Conservation (phyloP, 1,140 invertebrate species). For the Drosophila punjabiensis region DNA sequence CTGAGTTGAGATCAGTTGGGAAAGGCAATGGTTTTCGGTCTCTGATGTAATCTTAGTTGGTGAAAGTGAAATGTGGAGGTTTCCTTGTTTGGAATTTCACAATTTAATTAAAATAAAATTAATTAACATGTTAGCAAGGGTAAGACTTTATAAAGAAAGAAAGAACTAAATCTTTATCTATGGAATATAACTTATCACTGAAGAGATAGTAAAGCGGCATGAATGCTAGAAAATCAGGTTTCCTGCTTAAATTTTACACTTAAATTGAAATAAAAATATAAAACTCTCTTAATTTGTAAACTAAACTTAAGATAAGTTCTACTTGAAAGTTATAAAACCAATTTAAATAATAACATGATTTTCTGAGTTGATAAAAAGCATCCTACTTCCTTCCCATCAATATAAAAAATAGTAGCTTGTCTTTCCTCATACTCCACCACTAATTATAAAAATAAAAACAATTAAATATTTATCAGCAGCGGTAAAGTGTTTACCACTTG, state of each 20-base stretch:
- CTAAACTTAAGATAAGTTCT: background rate
- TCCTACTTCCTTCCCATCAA: background rate
- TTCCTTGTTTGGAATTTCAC: background rate
- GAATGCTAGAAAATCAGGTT: too few species aligned
- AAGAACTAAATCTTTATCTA: background rate
- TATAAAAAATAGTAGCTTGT: background rate
- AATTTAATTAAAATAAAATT: slow-evolving; percentile 11
- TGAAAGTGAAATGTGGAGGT: slow-evolving; percentile 31
- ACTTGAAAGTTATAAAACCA: background rate
- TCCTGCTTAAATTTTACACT: background rate
- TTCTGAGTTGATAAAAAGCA: background rate
- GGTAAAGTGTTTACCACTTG: slow-evolving; percentile 12
- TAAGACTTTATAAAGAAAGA: too few species aligned
- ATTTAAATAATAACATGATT: too few species aligned
- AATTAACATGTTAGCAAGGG: too few species aligned
- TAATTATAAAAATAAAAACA: slow-evolving; percentile 5
- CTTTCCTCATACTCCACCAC: background rate
- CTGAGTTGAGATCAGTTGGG: slow-evolving; percentile 20
- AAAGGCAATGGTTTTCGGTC: slow-evolving; percentile 51
- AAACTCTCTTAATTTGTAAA: background rate
- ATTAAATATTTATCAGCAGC: slow-evolving; percentile 21
- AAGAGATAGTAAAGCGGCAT: background rate
- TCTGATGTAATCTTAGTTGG: slow-evolving; percentile 33
- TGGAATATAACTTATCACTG: background rate
- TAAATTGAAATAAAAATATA: slow-evolving; percentile 1